Conservation (phyloP, 2,113 vertebrate species). For the Arizona elegans region DNA sequence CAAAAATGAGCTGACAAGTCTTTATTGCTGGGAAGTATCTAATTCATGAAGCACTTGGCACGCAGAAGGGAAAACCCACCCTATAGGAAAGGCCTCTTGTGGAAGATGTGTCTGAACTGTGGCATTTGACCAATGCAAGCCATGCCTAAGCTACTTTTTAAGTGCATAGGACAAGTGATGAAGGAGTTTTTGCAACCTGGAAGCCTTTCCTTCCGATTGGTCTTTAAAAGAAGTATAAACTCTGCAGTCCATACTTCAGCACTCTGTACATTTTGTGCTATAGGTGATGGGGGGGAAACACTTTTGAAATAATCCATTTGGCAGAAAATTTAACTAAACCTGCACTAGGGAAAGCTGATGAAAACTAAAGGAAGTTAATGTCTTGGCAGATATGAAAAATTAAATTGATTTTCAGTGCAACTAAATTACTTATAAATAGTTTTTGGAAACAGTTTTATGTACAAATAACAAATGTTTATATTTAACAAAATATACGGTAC, state of each 20-base stretch:
- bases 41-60: slow-evolving; percentile 85
- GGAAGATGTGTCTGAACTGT: slow-evolving; percentile 73
- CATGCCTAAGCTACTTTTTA: slow-evolving; percentile 73
- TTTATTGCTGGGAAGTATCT: slow-evolving; percentile 80
- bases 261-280: slow-evolving; percentile 85
- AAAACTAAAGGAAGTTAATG: slow-evolving; percentile 78
- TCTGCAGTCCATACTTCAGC: slow-evolving; percentile 80
- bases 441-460: slow-evolving; percentile 82
- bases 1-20: slow-evolving; percentile 67
- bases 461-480: slow-evolving; percentile 87
- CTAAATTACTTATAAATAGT: slow-evolving; percentile 84
- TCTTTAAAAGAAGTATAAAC: slow-evolving; percentile 77
- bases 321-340: slow-evolving; percentile 79
- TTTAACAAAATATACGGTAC: slow-evolving; percentile 85
- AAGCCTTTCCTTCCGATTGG: slow-evolving; percentile 73
- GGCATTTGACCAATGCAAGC: slow-evolving; percentile 79
- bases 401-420: slow-evolving; percentile 76
- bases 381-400: slow-evolving; percentile 64
- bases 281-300: slow-evolving; percentile 78
- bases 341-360: slow-evolving; percentile 72
- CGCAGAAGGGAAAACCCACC: slow-evolving; percentile 78
- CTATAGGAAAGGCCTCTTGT: slow-evolving; percentile 71
- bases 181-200: slow-evolving; percentile 83
- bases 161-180: slow-evolving; percentile 77
- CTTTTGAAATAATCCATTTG: slow-evolving; percentile 75